Conservation (phyloP, 2,113 vertebrate species). For the Entomyzon cyanotis region DNA sequence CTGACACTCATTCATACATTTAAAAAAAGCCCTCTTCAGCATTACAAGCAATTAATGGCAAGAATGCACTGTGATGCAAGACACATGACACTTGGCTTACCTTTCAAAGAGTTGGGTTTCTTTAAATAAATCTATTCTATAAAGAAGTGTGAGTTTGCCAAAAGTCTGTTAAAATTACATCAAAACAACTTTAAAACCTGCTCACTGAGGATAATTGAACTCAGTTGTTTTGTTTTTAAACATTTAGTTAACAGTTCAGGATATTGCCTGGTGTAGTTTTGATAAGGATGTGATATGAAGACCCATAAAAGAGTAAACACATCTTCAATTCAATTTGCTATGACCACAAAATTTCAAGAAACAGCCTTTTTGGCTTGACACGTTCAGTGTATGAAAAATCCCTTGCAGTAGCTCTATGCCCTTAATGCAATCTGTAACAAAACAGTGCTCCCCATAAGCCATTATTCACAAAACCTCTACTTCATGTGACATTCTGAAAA, state of each 20-base stretch:
- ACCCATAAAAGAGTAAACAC: conserved; percentile 59
- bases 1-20: conserved; percentile 56
- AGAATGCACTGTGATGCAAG: conserved; percentile 64
- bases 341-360: conserved; percentile 32
- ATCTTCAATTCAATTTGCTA: conserved; percentile 53
- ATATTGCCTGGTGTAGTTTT: conserved; percentile 75
- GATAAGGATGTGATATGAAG: conserved; percentile 65
- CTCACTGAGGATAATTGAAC: conserved; percentile 67
- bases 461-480: conserved; percentile 68
- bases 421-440: conserved; percentile 61
- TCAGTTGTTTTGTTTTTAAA: conserved; percentile 64
- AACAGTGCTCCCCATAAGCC: conserved; percentile 57
- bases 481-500: conserved; percentile 73
- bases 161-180: conserved; percentile 80
- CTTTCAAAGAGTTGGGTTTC: conserved; percentile 38
- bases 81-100: conserved; percentile 67
- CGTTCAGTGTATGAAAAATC: conserved; percentile 5
- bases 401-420: conserved; percentile 50
- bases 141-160: conserved; percentile 76
- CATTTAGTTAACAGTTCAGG: conserved; percentile 70
- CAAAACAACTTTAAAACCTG: conserved; percentile 77
- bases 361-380: conserved; percentile 46
- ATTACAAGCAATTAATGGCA: conserved; percentile 70
- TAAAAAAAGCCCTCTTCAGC: conserved; percentile 69
- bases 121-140: conserved; percentile 73